phyloP scores from a whole-genome alignment of 1,140 invertebrate genomes.

The Tetragonula clypearis region DNA sequence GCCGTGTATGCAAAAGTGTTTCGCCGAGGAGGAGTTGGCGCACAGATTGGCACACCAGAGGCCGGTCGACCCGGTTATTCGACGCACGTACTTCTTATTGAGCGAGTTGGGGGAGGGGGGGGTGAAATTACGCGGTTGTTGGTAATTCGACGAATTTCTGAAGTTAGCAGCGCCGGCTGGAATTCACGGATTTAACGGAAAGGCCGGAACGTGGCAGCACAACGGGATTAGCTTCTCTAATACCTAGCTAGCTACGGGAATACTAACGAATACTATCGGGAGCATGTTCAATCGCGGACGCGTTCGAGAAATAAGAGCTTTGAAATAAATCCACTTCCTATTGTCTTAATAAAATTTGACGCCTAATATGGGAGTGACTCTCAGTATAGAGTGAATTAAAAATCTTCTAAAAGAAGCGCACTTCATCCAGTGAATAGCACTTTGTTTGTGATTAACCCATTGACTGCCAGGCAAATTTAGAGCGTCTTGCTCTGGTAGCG shows the following conservation, averaged over 20 bases:
- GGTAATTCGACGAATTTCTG: constrained; percentile 13
- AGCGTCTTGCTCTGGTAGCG: no score
- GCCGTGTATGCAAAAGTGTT: background rate
- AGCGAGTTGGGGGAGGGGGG: no score
- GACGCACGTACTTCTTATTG: constrained; percentile 18
- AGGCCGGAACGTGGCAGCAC: background rate
- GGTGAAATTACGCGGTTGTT: constrained; percentile 9
- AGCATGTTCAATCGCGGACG: background rate
- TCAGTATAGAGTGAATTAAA: no score
- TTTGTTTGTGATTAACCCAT: no score
- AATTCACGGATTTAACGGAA: background rate
- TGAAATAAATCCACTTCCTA: background rate
- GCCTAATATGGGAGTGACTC: no score
- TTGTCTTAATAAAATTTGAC: no score
- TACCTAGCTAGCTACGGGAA: background rate
- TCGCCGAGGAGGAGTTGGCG: background rate
- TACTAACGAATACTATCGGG: background rate
- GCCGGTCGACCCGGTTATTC: background rate
- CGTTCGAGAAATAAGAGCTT: background rate
- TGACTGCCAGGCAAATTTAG: no score
- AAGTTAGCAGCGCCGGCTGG: background rate
- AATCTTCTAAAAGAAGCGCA: no score
- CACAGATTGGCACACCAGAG: background rate
- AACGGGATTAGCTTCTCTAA: background rate
- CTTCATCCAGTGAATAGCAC: no score